These are phyloP conservation scores for Acrocephalus scirpaceus DNA, from an alignment of 2,797 vertebrate genomes.

Conservation along the genomic window DNA sequence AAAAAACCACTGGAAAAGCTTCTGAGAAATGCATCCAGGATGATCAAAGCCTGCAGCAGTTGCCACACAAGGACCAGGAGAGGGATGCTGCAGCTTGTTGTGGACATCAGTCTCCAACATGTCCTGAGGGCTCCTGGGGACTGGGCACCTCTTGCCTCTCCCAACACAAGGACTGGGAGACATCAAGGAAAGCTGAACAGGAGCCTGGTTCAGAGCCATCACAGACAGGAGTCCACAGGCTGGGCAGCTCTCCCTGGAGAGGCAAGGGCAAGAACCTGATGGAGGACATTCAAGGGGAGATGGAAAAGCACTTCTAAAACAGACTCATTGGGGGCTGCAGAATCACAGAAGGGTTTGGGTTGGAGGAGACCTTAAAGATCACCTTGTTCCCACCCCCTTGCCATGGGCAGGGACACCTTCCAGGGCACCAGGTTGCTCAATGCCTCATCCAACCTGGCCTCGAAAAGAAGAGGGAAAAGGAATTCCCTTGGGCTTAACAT, in stretches of 20 bases:
- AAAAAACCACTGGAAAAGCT: neutral
- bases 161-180: neutral
- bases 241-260: neutral
- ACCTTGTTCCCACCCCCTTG: neutral
- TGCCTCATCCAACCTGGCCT: neutral
- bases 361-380: neutral
- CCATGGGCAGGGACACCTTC: neutral
- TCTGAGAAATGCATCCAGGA: neutral
- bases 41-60: neutral
- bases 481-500: neutral
- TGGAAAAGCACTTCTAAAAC: neutral
- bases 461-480: neutral
- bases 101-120: rapidly evolving
- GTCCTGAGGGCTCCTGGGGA: neutral
- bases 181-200: rapidly evolving
- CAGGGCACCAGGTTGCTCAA: neutral
- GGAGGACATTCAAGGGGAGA: neutral
- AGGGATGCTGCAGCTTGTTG: neutral
- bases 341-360: neutral
- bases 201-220: neutral
- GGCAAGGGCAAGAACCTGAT: neutral
- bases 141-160: neutral
- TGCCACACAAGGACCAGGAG: neutral
- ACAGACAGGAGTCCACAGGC: neutral
- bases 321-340: rapidly evolving